Conservation (phyloP, 2,888 invertebrate species). For the Serrognathus titanus region DNA sequence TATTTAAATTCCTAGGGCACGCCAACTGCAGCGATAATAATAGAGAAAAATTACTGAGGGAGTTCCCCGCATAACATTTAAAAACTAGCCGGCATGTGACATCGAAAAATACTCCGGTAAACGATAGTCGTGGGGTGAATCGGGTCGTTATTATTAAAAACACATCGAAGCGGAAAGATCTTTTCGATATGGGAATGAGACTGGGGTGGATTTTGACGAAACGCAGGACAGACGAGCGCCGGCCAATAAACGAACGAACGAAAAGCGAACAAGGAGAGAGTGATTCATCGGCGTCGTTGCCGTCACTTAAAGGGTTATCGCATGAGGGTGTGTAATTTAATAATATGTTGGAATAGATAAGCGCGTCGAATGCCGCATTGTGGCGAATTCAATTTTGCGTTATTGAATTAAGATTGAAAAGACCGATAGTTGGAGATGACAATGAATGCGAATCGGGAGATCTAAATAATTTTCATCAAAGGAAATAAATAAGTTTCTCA, state of each 20-base stretch:
- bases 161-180: constrained; percentile 36
- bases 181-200: constrained; percentile 28
- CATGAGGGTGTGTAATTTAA: constrained; percentile 5
- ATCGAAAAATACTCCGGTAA: constrained; percentile 46
- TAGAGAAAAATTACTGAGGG: constrained; percentile 15
- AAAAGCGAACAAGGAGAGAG: too few relatives aligned
- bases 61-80: constrained; percentile 22
- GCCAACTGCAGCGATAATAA: constrained; percentile 7
- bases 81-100: constrained; percentile 40
- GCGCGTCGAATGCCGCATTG: constrained; percentile 1
- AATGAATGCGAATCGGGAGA: not conserved
- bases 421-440: not conserved
- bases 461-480: too few relatives aligned
- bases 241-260: not conserved
- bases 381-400: not conserved
- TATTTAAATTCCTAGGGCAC: not conserved
- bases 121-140: constrained; percentile 39
- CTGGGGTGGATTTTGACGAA: constrained; percentile 2
- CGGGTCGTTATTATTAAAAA: constrained; percentile 38
- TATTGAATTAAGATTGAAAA: not conserved
- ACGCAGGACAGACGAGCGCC: too few relatives aligned
- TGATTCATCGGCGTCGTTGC: too few relatives aligned
- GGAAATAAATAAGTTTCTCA: too few relatives aligned
- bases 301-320: constrained; percentile 10
- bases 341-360: constrained; percentile 6